These are phyloP conservation scores for Synanthedon formicaeformis DNA, from an alignment of 2,888 invertebrate genomes.

Conservation along the genomic window DNA sequence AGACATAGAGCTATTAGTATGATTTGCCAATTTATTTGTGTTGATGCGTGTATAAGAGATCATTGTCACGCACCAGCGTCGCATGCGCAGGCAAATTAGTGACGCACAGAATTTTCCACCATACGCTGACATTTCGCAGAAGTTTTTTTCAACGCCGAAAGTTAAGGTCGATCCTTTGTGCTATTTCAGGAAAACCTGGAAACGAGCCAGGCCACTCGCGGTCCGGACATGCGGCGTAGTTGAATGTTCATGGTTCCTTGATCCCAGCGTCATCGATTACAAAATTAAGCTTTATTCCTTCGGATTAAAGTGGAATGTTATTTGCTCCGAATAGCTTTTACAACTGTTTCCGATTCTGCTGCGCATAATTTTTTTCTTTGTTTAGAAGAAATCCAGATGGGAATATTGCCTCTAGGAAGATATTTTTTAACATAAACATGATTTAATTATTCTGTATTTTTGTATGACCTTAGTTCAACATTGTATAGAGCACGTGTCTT, in stretches of 20 bases:
- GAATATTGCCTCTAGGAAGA: conserved; percentile 8
- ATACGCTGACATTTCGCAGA: conserved; percentile 56
- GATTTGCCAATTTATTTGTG: too few relatives aligned
- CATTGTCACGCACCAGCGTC: conserved; percentile 3
- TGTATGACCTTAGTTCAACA: not conserved
- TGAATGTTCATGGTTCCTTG: conserved; percentile 41
- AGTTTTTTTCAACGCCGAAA: conserved; percentile 46
- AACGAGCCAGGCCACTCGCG: conserved; percentile 39
- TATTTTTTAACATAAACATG: not conserved
- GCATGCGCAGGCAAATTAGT: conserved; percentile 15
- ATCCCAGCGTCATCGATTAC: conserved; percentile 22
- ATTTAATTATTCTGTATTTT: not conserved
- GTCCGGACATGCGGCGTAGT: conserved; percentile 43
- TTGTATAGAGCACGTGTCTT: conserved; percentile 3
- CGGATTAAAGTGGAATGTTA: not conserved
- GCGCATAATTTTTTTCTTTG: conserved; percentile 29
- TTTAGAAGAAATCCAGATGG: conserved; percentile 29
- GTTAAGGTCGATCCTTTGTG: conserved; percentile 66
- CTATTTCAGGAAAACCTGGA: conserved; percentile 67
- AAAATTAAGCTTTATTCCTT: conserved; percentile 15
- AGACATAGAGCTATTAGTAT: too few relatives aligned
- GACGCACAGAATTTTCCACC: conserved; percentile 58
- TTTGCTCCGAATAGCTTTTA: not conserved
- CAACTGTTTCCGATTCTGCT: conserved; percentile 2
- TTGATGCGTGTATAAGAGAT: too few relatives aligned